Percentiles rank a stretch among this genome's conserved stretches.
Evolutionary conservation across 2,888 invertebrate species (phyloP).

Genomic region (Orthonevra nobilis): DNA sequence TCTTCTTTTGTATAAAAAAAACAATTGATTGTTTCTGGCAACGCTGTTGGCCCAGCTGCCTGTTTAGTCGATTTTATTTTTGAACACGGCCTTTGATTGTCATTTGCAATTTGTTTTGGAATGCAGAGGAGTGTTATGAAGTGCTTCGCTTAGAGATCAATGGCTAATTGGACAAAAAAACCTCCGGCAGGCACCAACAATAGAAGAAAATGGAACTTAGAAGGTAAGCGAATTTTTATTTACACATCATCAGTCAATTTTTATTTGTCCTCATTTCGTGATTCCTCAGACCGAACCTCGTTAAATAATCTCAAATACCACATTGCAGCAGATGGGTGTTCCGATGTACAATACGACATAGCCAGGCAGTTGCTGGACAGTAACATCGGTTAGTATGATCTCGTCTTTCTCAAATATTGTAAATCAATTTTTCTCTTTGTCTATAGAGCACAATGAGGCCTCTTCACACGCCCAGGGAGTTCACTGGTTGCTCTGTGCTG

Average conservation of each 20-base stretch:
- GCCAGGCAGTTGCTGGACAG: slow-evolving; percentile 91
- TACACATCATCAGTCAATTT: not conserved
- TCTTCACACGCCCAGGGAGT: slow-evolving; percentile 87
- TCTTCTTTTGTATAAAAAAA: no score
- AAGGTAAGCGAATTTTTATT: slow-evolving; percentile 74
- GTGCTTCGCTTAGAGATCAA: slow-evolving; percentile 61
- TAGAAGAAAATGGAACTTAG: slow-evolving; percentile 79
- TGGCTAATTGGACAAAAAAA: slow-evolving; percentile 80
- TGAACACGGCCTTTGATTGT: slow-evolving; percentile 20
- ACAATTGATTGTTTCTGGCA: no score
- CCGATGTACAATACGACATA: slow-evolving; percentile 92
- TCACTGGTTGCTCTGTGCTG: slow-evolving; percentile 95
- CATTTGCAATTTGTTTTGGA: slow-evolving; percentile 53
- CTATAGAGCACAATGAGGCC: slow-evolving; percentile 75
- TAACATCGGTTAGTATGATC: slow-evolving; percentile 83
- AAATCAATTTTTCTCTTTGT: not conserved
- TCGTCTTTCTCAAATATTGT: not conserved
- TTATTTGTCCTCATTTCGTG: slow-evolving; percentile 29
- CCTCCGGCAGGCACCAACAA: slow-evolving; percentile 76
- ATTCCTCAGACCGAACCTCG: slow-evolving; percentile 77
- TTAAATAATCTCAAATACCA: slow-evolving; percentile 82
- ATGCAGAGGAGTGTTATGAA: slow-evolving; percentile 50
- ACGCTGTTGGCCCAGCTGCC: slow-evolving; percentile 1
- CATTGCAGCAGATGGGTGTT: slow-evolving; percentile 93
- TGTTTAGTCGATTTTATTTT: not conserved